These are phyloP conservation scores for Emydocephalus ijimae DNA, from an alignment of 2,113 vertebrate genomes.

Conservation along the genomic window DNA sequence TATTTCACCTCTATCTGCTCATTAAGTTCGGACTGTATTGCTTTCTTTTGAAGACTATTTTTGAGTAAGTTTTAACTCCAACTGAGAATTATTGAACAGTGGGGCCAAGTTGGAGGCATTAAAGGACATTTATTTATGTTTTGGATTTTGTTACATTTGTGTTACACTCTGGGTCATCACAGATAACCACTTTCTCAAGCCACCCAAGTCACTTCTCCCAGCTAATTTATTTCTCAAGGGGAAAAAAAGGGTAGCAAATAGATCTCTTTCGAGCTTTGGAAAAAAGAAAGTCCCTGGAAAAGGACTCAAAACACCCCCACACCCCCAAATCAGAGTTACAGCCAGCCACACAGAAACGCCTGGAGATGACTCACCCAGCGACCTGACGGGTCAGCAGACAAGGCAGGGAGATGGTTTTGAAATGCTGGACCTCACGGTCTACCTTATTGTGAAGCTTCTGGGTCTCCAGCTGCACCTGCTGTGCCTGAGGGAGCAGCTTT, in stretches of 20 bases:
- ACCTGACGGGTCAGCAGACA: conserved; percentile 66
- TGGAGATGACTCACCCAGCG: conserved; percentile 56
- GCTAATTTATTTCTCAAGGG: neutral
- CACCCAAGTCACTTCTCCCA: neutral
- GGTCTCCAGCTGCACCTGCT: conserved; percentile 46
- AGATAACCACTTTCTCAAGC: neutral
- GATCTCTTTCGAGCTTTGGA: neutral
- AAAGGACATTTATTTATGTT: no score
- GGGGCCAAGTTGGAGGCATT: no score
- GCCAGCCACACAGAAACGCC: no score
- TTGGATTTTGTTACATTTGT: no score
- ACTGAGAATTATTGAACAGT: no score
- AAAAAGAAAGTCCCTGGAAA: neutral
- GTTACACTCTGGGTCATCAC: no score
- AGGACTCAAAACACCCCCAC: neutral
- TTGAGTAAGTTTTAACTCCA: no score
- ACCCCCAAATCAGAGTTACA: neutral
- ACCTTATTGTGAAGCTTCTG: conserved; percentile 61
- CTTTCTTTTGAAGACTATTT: no score
- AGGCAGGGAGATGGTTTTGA: conserved; percentile 63
- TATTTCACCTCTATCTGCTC: no score
- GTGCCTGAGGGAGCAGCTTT: conserved; percentile 59
- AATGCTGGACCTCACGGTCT: conserved; percentile 67
- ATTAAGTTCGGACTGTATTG: no score
- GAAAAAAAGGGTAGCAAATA: neutral